phyloP scores from a whole-genome alignment of 2,113 vertebrate genomes.

The Aspiorhynchus laticeps region DNA sequence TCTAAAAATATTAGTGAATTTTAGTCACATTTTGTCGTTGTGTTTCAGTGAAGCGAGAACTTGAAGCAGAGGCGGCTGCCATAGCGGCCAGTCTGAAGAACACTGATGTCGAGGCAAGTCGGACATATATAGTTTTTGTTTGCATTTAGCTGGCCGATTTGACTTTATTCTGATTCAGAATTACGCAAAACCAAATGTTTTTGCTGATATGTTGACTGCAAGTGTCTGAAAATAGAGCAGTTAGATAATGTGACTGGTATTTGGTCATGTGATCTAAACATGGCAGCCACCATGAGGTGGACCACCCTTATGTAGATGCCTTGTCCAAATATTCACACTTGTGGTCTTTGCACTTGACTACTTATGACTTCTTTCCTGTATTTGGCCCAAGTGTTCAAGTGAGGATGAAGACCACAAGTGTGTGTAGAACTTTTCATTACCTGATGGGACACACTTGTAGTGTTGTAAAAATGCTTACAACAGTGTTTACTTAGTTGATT shows the following conservation, averaged over 20 bases:
- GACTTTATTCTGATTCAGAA: neutral
- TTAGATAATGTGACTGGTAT: neutral
- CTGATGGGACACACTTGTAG: no score
- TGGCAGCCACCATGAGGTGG: neutral
- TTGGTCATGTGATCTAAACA: neutral
- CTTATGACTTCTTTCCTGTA: no score
- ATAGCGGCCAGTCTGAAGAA: slow-evolving; percentile 65
- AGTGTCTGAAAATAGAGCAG: neutral
- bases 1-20: neutral
- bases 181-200: neutral
- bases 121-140: neutral
- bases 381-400: no score
- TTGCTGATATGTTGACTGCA: neutral
- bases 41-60: slow-evolving; percentile 84
- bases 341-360: no score
- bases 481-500: no score
- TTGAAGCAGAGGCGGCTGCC: slow-evolving; percentile 80
- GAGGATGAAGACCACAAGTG: no score
- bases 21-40: slow-evolving; percentile 8
- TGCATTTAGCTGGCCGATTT: neutral
- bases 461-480: no score
- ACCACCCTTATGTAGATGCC: neutral
- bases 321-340: no score
- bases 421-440: no score
- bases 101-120: slow-evolving; percentile 61